Conservation (phyloP, 2,113 vertebrate genomes). For the pig (Sus scrofa) region DNA sequence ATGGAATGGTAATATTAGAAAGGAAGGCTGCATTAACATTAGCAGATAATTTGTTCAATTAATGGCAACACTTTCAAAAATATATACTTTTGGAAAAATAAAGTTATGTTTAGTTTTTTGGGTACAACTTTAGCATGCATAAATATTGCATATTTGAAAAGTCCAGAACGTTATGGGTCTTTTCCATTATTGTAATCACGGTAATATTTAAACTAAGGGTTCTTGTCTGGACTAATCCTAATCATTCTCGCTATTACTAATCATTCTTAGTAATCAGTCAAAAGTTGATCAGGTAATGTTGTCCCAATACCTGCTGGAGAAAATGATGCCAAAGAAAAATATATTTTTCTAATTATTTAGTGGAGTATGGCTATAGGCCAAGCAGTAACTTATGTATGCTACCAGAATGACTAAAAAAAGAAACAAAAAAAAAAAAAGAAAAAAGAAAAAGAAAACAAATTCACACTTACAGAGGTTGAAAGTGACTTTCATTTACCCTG, state of each 20-base stretch:
- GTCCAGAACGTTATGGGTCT: neutral
- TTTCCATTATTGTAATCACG: neutral
- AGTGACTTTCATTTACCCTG: neutral
- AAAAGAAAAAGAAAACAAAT: neutral
- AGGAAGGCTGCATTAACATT: neutral
- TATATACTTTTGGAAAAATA: neutral
- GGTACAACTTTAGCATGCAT: neutral
- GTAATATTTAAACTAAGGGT: neutral
- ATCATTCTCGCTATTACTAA: neutral
- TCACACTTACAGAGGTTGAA: neutral
- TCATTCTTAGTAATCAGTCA: neutral
- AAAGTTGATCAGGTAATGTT: neutral
- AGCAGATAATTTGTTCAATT: neutral
- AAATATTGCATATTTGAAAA: neutral
- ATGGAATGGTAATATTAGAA: neutral
- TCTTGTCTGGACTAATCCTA: neutral
- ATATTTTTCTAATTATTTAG: neutral
- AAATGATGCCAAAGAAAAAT: neutral
- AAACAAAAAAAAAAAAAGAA: neutral
- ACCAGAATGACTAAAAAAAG: neutral
- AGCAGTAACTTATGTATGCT: neutral
- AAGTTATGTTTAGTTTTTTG: neutral
- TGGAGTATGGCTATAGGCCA: neutral
- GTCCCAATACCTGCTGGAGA: neutral
- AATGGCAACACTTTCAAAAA: neutral